phyloP scores from a whole-genome alignment of 1,140 invertebrate species.

The Brachionus calyciflorus region DNA sequence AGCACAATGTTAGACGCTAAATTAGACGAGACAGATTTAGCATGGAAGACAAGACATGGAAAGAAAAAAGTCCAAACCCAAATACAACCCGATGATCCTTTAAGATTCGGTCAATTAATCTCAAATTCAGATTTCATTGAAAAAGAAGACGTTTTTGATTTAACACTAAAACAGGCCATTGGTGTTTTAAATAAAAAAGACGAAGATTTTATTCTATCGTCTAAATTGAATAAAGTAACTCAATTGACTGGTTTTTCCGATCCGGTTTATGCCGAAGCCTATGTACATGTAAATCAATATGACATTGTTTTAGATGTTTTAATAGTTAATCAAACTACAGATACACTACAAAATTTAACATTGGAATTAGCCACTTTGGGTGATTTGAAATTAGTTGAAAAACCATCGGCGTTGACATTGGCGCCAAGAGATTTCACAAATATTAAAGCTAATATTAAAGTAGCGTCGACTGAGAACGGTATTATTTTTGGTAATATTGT shows the following conservation, averaged over 20 bases:
- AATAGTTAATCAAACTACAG: slow-evolving; percentile 86
- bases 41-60: slow-evolving; percentile 59
- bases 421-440: slow-evolving; percentile 95
- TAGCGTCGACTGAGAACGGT: slow-evolving; percentile 95
- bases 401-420: slow-evolving; percentile 87
- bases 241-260: slow-evolving; percentile 99
- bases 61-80: slow-evolving; percentile 66
- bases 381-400: slow-evolving; percentile 95
- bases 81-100: slow-evolving; percentile 73
- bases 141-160: slow-evolving; percentile 83
- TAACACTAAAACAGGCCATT: slow-evolving; percentile 85
- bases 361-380: slow-evolving; percentile 91
- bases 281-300: slow-evolving; percentile 98
- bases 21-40: slow-evolving; percentile 53
- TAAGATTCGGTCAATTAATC: slow-evolving; percentile 78
- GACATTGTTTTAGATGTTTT: slow-evolving; percentile 63
- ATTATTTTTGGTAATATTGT: slow-evolving; percentile 99
- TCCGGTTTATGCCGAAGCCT: slow-evolving; percentile 97
- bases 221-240: slow-evolving; percentile 69
- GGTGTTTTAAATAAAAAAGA: slow-evolving; percentile 67
- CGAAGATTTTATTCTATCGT: slow-evolving; percentile 65
- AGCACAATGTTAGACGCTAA: slow-evolving; percentile 80
- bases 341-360: slow-evolving; percentile 95
- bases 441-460: slow-evolving; percentile 84
- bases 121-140: slow-evolving; percentile 67